phyloP scores from a whole-genome alignment of 2,888 invertebrate species.

The Serrognathus titanus region DNA sequence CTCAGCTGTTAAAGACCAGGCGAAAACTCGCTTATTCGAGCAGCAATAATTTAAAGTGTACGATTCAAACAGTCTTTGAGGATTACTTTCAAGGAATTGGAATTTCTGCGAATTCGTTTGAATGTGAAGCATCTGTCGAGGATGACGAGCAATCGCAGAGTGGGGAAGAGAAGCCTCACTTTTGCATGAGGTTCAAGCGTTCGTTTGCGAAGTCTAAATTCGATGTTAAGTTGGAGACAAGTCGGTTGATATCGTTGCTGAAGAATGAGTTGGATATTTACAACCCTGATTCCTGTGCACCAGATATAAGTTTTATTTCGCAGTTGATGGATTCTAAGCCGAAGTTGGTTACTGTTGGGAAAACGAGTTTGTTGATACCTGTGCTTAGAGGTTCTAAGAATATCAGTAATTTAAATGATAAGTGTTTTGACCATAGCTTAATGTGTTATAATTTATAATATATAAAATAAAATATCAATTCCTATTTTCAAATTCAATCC shows the following conservation, averaged over 20 bases:
- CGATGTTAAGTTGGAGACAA: too few relatives aligned
- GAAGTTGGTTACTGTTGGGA: constrained; percentile 34
- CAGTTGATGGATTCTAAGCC: constrained; percentile 14
- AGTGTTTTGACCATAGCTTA: constrained; percentile 37
- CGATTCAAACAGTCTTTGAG: not conserved
- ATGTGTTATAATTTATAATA: constrained; percentile 37
- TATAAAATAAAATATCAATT: too few relatives aligned
- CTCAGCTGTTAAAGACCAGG: constrained; percentile 29
- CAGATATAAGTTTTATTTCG: constrained; percentile 13
- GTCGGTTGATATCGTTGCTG: constrained; percentile 5
- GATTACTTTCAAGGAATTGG: too few relatives aligned
- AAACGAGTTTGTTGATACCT: constrained; percentile 37
- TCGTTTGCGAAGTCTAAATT: too few relatives aligned
- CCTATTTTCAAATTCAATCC: not conserved
- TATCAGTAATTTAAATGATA: constrained; percentile 16
- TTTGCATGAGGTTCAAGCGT: too few relatives aligned
- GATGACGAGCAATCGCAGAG: constrained; percentile 1
- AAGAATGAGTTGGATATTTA: constrained; percentile 16
- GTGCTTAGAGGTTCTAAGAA: constrained; percentile 31
- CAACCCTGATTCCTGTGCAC: constrained; percentile 12
- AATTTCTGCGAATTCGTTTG: too few relatives aligned
- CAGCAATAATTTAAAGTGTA: not conserved
- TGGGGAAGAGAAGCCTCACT: too few relatives aligned
- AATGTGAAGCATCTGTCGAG: not conserved
- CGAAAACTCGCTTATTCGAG: constrained; percentile 24